Evolutionary conservation across 2,113 vertebrate genomes (phyloP), one percentile per base, ranked within the genome.

Genomic region (Oryzias woworae): DNA sequence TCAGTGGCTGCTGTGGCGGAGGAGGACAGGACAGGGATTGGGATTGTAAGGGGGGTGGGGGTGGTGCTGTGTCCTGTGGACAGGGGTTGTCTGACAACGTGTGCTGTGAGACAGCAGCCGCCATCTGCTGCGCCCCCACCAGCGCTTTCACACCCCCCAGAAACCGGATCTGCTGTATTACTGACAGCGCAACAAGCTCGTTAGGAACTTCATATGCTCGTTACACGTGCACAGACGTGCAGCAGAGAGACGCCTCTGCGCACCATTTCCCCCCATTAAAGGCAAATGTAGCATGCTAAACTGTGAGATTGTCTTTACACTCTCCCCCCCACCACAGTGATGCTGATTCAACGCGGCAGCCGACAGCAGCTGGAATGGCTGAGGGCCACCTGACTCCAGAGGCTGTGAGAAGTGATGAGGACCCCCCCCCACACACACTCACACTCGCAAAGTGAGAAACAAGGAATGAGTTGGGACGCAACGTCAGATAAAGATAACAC

Each of bases 321-420:
- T 66, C 74, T 60, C 47, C 63, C 31, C 36, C 10, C 36, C 36
- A 36, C 36, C 36, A 36, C 36, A 10, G 16, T 83, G 87, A 90
- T 7, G 59, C 60, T 90, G 87, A 92, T 88, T 54, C 69, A 52
- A 62, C 17, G 18, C 71, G 88, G 89, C 87, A 89, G 74, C 71
- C 72, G 85, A 88, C 89, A 92, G 90, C 90, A 90, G 87, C 90
- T 90, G 89, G 83, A 83, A 83, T 84, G 74, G 81, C 84, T 81
- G 85, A 86, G 71, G 86, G 82, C 87, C 86, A 82, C 79, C 75
- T 77, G 86, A 82, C 80, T 78, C 78, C 79, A 77, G 75, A 79
- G 83, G 85, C 66, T 66, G 66, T 26, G 41, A 79, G 73, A 71
- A 57, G 63, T 75, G 75, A 75, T 53, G 62, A 36, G 73, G 77